Conservation (phyloP, 92 coral and sea anemone species). For the Umimayanthus kanabou region DNA sequence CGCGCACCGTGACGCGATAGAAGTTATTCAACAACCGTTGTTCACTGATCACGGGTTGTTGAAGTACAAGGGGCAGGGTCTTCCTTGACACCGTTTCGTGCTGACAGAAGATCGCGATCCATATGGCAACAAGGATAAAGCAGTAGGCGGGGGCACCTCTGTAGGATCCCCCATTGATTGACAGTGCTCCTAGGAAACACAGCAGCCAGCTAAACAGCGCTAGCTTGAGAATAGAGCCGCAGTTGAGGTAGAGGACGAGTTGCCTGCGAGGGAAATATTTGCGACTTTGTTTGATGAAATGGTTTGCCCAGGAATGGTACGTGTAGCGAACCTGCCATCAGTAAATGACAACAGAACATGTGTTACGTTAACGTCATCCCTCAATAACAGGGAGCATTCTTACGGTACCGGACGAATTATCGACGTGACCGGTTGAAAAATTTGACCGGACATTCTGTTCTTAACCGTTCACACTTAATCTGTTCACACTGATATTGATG, state of each 20-base stretch:
- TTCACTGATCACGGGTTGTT: constrained; percentile 63
- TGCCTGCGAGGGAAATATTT: constrained; percentile 55
- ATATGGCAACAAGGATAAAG: constrained; percentile 51
- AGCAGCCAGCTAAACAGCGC: constrained; percentile 41
- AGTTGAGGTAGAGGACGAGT: constrained; percentile 30
- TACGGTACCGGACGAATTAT: too few relatives aligned
- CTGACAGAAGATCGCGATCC: constrained; percentile 62
- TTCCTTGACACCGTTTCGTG: constrained; percentile 67
- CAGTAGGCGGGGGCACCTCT: constrained; percentile 48
- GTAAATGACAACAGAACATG: too few relatives aligned
- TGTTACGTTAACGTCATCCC: too few relatives aligned
- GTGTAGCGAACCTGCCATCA: too few relatives aligned
- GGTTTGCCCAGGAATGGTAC: constrained; percentile 56
- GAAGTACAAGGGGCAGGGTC: constrained; percentile 58
- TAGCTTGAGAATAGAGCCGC: neutral
- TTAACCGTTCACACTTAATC: too few relatives aligned
- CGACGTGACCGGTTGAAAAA: too few relatives aligned
- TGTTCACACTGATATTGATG: too few relatives aligned
- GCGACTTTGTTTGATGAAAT: constrained; percentile 71
- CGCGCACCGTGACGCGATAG: constrained; percentile 65
- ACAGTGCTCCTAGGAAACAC: constrained; percentile 54
- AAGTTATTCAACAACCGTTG: constrained; percentile 53
- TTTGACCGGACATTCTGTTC: too few relatives aligned
- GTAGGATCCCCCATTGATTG: neutral
- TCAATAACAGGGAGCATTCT: too few relatives aligned